Evolutionary conservation across 1,140 invertebrate genomes (phyloP).

Genomic region (Anoplophora glabripennis): DNA sequence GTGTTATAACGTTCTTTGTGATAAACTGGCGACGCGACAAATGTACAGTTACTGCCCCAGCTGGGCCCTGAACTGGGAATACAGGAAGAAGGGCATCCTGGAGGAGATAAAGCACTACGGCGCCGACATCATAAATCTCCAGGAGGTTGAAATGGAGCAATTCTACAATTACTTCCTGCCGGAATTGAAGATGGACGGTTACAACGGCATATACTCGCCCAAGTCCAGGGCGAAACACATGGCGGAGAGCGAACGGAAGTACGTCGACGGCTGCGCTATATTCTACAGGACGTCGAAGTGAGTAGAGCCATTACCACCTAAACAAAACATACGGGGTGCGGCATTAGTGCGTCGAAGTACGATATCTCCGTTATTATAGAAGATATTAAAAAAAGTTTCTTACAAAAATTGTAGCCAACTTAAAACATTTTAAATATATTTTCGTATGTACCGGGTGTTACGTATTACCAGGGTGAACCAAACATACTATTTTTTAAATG

Average conservation of each 20-base stretch:
- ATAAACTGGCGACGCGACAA: slow-evolving; percentile 96
- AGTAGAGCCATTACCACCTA: slow-evolving; percentile 47
- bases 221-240: slow-evolving; percentile 99
- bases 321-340: no score
- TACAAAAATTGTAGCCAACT: no score
- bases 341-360: no score
- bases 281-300: slow-evolving; percentile 95
- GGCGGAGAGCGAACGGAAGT: slow-evolving; percentile 93
- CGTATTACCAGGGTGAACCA: no score
- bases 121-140: slow-evolving; percentile 96
- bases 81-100: slow-evolving; percentile 96
- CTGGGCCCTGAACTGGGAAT: slow-evolving; percentile 98
- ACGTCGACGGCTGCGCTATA: slow-evolving; percentile 99
- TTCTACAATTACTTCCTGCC: slow-evolving; percentile 97
- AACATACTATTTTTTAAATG: no score
- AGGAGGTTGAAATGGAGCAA: slow-evolving; percentile 99
- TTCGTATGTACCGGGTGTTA: no score
- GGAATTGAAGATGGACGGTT: slow-evolving; percentile 89
- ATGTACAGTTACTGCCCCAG: slow-evolving; percentile 97
- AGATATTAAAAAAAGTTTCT: no score
- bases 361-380: no score
- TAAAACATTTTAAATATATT: no score
- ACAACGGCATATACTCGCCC: slow-evolving; percentile 97
- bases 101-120: slow-evolving; percentile 94
- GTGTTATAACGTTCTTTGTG: slow-evolving; percentile 99